Conservation (phyloP, 2,888 invertebrate genomes). For the Cataglyphis rosenhaueri region DNA sequence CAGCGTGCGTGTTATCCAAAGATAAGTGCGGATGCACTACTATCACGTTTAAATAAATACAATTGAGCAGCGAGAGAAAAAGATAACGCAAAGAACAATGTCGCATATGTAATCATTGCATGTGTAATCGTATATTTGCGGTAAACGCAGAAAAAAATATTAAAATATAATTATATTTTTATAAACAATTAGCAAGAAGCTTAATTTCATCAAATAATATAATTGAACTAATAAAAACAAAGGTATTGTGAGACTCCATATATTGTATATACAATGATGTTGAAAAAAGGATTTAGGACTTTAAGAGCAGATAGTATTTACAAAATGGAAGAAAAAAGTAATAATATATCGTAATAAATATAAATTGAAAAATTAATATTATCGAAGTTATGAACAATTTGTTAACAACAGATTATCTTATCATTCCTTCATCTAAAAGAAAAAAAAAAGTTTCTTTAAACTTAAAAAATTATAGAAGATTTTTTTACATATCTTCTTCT, state of each 20-base stretch:
- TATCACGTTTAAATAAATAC: slow-evolving; percentile 62
- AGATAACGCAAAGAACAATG: slow-evolving; percentile 3
- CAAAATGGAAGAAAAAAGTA: too few species aligned
- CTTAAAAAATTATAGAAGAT: too few species aligned
- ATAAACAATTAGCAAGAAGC: not conserved
- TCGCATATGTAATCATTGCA: slow-evolving; percentile 18
- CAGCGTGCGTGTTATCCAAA: slow-evolving; percentile 13
- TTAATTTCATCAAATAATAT: not conserved
- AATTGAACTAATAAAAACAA: not conserved
- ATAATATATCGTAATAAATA: too few species aligned
- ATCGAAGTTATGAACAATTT: too few species aligned
- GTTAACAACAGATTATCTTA: too few species aligned
- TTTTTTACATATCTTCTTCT: too few species aligned
- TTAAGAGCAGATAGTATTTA: too few species aligned
- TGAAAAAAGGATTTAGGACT: too few species aligned
- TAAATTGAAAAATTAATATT: too few species aligned
- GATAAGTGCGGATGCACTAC: slow-evolving; percentile 20
- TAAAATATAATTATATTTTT: not conserved
- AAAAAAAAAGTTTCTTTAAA: too few species aligned
- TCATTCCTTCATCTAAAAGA: too few species aligned
- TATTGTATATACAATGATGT: too few species aligned
- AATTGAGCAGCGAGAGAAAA: slow-evolving; percentile 28
- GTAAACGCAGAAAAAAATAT: not conserved
- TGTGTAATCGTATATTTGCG: not conserved
- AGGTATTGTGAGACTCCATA: not conserved